Evolutionary conservation across 2,113 vertebrate genomes (phyloP).

Genomic region (Gallinago media): DNA sequence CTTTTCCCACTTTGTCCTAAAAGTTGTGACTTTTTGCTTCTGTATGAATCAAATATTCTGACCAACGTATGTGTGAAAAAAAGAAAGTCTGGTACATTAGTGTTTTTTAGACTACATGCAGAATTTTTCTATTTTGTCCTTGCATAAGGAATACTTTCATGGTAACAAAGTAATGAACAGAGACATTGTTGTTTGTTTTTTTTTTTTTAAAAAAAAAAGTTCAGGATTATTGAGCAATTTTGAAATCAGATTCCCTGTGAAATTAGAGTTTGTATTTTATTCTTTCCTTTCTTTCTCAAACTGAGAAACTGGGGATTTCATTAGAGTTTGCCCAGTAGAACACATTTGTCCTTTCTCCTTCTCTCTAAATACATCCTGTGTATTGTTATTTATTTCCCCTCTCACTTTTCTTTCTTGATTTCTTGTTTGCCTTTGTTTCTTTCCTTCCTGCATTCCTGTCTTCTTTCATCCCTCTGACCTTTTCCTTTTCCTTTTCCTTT

Average conservation of each 20-base stretch:
- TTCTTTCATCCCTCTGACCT: neutral
- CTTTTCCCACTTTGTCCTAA: neutral
- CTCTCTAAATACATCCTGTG: neutral
- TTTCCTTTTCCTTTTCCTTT: fast-evolving
- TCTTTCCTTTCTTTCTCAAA: neutral
- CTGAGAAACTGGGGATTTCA: neutral
- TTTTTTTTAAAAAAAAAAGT: neutral
- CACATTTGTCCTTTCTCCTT: neutral
- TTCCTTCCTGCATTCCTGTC: neutral
- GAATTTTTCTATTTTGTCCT: neutral
- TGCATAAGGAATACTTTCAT: neutral
- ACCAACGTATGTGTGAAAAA: neutral
- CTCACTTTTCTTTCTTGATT: neutral
- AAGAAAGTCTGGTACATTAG: neutral
- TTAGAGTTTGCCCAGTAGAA: neutral
- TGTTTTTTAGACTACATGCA: neutral
- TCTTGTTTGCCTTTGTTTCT: neutral
- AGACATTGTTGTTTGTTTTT: neutral
- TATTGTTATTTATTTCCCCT: neutral
- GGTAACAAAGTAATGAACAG: neutral
- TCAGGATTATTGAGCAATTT: neutral
- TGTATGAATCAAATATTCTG: neutral
- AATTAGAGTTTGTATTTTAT: neutral
- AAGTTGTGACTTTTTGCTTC: neutral
- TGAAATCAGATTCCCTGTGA: neutral